phyloP scores from a whole-genome alignment of 2,888 invertebrate genomes.

The Aleiodes leptofemur region DNA sequence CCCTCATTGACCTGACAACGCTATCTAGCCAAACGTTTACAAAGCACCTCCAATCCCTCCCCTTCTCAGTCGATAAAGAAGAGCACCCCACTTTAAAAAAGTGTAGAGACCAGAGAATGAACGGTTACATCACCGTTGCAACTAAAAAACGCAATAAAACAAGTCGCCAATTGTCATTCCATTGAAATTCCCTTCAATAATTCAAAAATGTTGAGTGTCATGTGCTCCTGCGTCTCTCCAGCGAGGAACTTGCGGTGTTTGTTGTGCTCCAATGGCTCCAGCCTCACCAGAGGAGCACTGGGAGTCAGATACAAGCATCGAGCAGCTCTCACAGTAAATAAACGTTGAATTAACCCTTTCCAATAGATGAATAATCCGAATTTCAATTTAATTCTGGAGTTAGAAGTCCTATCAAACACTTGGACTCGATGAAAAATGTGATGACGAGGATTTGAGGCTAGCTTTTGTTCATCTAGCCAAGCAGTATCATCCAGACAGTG shows the following conservation, averaged over 20 bases:
- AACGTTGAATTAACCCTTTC: conserved; percentile 1
- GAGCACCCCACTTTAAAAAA: not conserved
- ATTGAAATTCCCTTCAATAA: not conserved
- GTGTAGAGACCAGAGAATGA: not conserved
- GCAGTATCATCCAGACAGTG: conserved; percentile 90
- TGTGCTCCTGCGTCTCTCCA: not conserved
- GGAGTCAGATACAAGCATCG: conserved; percentile 11
- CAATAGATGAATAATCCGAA: not conserved
- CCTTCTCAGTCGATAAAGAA: not conserved
- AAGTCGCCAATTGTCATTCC: not conserved
- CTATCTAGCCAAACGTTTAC: too few relatives aligned
- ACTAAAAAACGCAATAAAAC: not conserved
- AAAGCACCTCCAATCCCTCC: too few relatives aligned
- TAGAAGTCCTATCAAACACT: conserved; percentile 84
- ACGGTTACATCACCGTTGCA: conserved; percentile 2
- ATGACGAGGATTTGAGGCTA: conserved; percentile 83
- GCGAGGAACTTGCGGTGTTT: not conserved
- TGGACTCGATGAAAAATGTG: conserved; percentile 81
- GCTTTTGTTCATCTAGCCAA: conserved; percentile 88
- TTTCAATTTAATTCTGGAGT: conserved; percentile 7
- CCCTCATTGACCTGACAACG: too few relatives aligned
- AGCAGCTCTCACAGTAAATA: conserved; percentile 2
- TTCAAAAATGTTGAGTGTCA: not conserved
- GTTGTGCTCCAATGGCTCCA: not conserved
- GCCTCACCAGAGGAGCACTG: not conserved